A percentile compares a stretch with the other conserved stretches of the same genome.
Evolutionary conservation across 2,797 vertebrate species (phyloP).

Genomic region (Cirrhinus mrigala): DNA sequence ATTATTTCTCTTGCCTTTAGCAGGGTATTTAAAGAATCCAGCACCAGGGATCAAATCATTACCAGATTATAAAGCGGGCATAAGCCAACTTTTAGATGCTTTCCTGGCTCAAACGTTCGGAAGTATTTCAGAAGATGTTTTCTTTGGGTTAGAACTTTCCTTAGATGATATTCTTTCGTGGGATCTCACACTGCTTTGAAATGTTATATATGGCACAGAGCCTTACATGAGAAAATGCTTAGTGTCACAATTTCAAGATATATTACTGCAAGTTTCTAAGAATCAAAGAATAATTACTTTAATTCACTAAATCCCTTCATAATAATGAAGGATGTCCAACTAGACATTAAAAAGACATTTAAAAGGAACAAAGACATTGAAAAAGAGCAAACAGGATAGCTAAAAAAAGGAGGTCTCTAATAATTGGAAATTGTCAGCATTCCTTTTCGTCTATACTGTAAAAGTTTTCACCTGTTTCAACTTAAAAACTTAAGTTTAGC

Average conservation of each 20-base stretch:
- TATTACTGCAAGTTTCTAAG: not conserved
- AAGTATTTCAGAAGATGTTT: conserved; percentile 34
- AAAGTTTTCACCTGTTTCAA: no score
- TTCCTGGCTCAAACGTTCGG: conserved; percentile 28
- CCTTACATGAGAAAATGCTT: conserved; percentile 36
- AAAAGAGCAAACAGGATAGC: not conserved
- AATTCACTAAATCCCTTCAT: not conserved
- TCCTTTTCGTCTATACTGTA: not conserved
- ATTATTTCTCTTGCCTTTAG: conserved; percentile 47
- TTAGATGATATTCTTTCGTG: conserved; percentile 22
- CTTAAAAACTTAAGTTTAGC: no score
- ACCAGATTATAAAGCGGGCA: conserved; percentile 34
- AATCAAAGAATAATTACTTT: conserved; percentile 20
- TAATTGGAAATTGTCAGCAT: not conserved
- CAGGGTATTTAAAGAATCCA: conserved; percentile 57
- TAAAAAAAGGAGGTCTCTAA: not conserved
- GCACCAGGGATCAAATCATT: conserved; percentile 50
- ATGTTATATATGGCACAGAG: conserved; percentile 38
- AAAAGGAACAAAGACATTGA: not conserved
- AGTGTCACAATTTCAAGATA: conserved; percentile 33
- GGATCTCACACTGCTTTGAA: conserved; percentile 26
- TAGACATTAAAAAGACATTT: not conserved
- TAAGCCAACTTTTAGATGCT: conserved; percentile 46
- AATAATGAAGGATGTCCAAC: not conserved
- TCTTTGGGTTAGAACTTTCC: conserved; percentile 32